Base-by-base conservation (phyloP, 2,888 invertebrate genomes). In the Rugalucina vietnamica region DNA sequence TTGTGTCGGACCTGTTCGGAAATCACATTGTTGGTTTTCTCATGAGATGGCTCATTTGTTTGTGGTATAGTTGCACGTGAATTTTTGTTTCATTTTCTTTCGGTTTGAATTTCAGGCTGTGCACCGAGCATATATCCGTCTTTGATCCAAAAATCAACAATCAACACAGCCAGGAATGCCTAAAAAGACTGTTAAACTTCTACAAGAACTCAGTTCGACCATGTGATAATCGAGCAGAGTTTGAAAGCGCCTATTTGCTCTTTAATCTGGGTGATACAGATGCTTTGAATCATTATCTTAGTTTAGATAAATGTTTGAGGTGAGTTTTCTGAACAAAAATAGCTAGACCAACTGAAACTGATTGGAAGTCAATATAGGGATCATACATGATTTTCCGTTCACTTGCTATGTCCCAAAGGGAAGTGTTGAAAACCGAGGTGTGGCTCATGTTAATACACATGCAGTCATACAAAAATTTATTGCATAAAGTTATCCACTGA, bases 81-180 rank as follows among this genome's bases (percentile, higher is more conserved):
- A n/a, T n/a, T n/a, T n/a, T n/a, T n/a, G n/a, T n/a, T n/a, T n/a
- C n/a, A n/a, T n/a, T n/a, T n/a, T n/a, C n/a, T n/a, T n/a, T n/a
- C n/a, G n/a, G n/a, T n/a, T n/a, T n/a, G 5, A 36, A 54, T 85
- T 91, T 2, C 94, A 97, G 97, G 91, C 95, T 97, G 87, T 96
- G 96, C 92, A 96, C 96, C 83, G 95, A 96, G 89, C 95, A 96
- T 34, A 86, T 96, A 3, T 94, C 95, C 37, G 95, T 96, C 79
- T 97, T 96, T 94, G 97, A 97, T 93, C 96, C 96, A 37, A 96
- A 96, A 72, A 96, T 97, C 5, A 97, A 98, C 91, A 95, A 95
- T 85, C 96, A 96, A 85, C 97, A 97, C 93, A 94, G 97, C 74
- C 95, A 96, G 83, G 97, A 97, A 95, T 97, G 97, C 92, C 94